Percentiles rank a stretch among this genome's conserved stretches.
phyloP scores from a whole-genome alignment of 2,113 vertebrate species.

The Bombycilla garrulus region DNA sequence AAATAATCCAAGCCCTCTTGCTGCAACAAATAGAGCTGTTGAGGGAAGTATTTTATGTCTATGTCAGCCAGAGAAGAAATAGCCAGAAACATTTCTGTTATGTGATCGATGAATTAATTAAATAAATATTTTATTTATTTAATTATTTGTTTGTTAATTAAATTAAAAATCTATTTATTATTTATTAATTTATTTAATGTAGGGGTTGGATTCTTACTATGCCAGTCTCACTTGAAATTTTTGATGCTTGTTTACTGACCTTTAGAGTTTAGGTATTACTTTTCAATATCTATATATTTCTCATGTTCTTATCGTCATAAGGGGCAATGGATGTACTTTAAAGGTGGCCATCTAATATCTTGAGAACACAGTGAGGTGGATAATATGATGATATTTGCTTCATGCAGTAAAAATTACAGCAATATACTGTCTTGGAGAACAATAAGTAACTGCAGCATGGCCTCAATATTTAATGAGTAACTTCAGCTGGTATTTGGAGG shows the following conservation, averaged over 20 bases:
- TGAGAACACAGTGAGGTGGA: neutral
- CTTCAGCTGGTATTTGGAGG: neutral
- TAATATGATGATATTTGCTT: neutral
- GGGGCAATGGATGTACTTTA: neutral
- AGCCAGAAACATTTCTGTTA: neutral
- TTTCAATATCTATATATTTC: neutral
- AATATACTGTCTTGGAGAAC: neutral
- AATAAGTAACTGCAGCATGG: neutral
- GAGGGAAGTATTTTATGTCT: neutral
- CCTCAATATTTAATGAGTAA: neutral
- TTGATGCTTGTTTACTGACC: neutral
- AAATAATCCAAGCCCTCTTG: neutral
- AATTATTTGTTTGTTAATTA: no score
- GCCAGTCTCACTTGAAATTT: neutral
- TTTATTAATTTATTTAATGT: no score
- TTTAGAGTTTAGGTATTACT: neutral
- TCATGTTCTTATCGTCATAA: neutral
- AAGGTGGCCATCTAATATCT: neutral
- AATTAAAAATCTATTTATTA: no score
- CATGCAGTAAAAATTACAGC: neutral
- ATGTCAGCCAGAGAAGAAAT: neutral
- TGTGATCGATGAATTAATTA: neutral
- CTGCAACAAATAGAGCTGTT: neutral
- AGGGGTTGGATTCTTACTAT: neutral
- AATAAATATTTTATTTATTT: no score